Evolutionary conservation across 2,113 vertebrate genomes (phyloP).

Genomic region (Amblyopsis rosae): DNA sequence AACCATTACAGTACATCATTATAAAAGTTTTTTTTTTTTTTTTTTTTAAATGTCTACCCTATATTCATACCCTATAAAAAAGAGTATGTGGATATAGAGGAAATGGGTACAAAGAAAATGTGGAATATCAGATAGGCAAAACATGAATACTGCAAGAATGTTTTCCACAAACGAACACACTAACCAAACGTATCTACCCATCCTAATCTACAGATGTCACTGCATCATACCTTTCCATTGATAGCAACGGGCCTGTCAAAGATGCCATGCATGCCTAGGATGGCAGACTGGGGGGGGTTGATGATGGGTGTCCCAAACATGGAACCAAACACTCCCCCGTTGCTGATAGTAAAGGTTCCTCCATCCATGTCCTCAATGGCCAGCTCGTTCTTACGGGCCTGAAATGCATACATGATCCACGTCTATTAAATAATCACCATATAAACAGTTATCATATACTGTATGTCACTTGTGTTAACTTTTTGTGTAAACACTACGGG

Average conservation of each 20-base stretch:
- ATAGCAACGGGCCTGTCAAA: conserved; percentile 89
- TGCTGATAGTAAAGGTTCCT: conserved; percentile 95
- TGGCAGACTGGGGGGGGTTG: conserved; percentile 95
- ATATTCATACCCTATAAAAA: too few relatives aligned
- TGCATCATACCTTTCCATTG: conserved; percentile 83
- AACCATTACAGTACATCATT: too few relatives aligned
- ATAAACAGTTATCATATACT: neutral
- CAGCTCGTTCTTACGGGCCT: conserved; percentile 93
- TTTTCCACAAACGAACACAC: neutral
- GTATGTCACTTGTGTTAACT: neutral
- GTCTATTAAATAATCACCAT: neutral
- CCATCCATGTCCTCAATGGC: conserved; percentile 97
- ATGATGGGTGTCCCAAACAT: conserved; percentile 95
- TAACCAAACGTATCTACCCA: neutral
- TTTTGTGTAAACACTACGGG: neutral
- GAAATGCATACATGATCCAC: neutral
- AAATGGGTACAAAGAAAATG: neutral
- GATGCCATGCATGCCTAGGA: conserved; percentile 94
- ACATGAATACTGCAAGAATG: neutral
- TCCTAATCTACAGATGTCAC: neutral
- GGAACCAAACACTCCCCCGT: conserved; percentile 93
- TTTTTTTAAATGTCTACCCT: too few relatives aligned
- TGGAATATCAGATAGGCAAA: neutral
- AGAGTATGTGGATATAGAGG: neutral
- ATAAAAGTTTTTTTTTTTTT: too few relatives aligned